A percentile compares a stretch with the other conserved stretches of the same genome.
These are phyloP conservation scores for Ptychochromis oligacanthus DNA, from an alignment of 2,113 vertebrate genomes.

Conservation along the genomic window DNA sequence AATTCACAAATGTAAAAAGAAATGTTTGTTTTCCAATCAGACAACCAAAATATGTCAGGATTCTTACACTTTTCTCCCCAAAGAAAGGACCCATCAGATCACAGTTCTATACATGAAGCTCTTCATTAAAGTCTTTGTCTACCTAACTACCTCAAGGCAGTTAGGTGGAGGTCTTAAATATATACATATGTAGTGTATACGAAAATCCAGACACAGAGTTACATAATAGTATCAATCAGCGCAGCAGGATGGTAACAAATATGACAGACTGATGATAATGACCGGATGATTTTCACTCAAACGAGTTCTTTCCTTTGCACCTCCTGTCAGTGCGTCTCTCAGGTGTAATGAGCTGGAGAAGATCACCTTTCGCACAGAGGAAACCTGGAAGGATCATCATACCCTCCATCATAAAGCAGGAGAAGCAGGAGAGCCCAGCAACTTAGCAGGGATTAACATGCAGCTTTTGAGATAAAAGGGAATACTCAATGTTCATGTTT, in stretches of 20 bases:
- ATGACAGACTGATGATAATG: neutral
- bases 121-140: too few relatives aligned
- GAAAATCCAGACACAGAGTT: neutral
- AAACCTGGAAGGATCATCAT: neutral
- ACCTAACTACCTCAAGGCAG: too few relatives aligned
- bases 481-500: neutral
- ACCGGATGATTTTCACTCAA: neutral
- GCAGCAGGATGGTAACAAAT: too few relatives aligned
- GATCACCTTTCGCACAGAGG: neutral
- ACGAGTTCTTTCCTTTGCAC: neutral
- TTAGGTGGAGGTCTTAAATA: too few relatives aligned
- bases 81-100: neutral
- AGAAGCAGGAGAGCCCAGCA: neutral
- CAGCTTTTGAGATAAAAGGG: neutral
- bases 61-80: too few relatives aligned
- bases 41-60: too few relatives aligned
- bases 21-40: too few relatives aligned
- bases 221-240: neutral
- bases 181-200: too few relatives aligned
- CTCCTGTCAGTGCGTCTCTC: neutral
- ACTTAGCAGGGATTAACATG: neutral
- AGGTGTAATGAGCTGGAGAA: neutral
- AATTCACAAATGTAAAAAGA: neutral
- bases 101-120: too few relatives aligned
- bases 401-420: neutral